Conservation (phyloP, 1,140 invertebrate genomes). For the Neelides sp. region DNA sequence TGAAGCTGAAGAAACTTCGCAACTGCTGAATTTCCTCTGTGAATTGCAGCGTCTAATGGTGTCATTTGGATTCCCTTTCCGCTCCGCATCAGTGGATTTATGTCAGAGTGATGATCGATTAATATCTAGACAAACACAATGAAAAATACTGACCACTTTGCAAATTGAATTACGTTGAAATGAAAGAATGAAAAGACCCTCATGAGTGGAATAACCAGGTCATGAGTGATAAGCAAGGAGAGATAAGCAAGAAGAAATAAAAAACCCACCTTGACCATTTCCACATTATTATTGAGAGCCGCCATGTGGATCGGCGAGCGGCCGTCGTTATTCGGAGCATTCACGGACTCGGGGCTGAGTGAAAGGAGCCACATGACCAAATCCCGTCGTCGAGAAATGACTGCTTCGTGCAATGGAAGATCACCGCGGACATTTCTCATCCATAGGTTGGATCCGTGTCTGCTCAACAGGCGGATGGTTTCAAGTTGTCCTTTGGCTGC, state of each 20-base stretch:
- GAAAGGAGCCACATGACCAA: conserved; percentile 72
- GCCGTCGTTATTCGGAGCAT: conserved; percentile 82
- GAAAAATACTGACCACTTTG: too few relatives aligned
- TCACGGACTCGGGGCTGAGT: conserved; percentile 66
- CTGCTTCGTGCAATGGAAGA: conserved; percentile 85
- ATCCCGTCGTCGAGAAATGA: conserved; percentile 75
- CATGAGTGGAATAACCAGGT: too few relatives aligned
- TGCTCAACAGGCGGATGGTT: conserved; percentile 59
- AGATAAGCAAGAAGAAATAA: too few relatives aligned
- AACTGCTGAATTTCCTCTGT: conserved; percentile 68
- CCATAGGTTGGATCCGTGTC: conserved; percentile 79
- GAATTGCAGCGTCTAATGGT: conserved; percentile 76
- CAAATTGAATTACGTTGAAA: too few relatives aligned
- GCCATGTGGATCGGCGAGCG: conserved; percentile 85
- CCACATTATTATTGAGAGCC: conserved; percentile 83
- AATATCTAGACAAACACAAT: conserved; percentile 44
- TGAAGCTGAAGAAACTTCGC: conserved; percentile 86
- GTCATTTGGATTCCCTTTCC: conserved; percentile 70
- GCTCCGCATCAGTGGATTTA: conserved; percentile 70
- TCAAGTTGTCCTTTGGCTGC: conserved; percentile 90
- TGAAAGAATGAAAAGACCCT: too few relatives aligned
- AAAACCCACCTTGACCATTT: conserved; percentile 63
- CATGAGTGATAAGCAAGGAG: conserved; percentile 3
- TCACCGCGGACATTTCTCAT: conserved; percentile 81
- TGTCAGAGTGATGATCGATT: conserved; percentile 61